Evolutionary conservation across 2,797 vertebrate genomes (phyloP), one percentile per base, ranked within the genome.

Genomic region (Lagodon rhomboides): DNA sequence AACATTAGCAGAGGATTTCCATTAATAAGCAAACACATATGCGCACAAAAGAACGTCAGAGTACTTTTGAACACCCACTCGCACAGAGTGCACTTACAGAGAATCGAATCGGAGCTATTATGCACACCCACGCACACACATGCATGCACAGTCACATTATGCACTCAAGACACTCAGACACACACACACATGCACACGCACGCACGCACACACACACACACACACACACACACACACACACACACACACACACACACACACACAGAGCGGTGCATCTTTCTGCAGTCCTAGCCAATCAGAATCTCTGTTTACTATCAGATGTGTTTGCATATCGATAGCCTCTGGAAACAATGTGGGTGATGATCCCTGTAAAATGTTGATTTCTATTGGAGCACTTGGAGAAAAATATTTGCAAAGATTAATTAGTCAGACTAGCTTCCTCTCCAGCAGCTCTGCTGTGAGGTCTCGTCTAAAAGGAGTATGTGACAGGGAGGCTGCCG

Each of bases 21-120:
- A 93, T 92, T 91, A 91, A 90, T 90, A 91, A 87, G 79, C 79
- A 82, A 89, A 89, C 77, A 86, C 78, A 80, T 78, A 70, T 54
- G 75, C 13, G 17, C 77, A 78, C 78, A 86, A 73, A 89, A 89
- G 87, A 89, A 84, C 46, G 68, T 84, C 90, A 85, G 79, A 84
- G 88, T 75, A 86, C 88, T 93, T 93, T 83, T 86, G 58, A 89
- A 93, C 93, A 85, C 93, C 93, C 88, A 93, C 94, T 91, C 77
- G 12, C 81, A 58, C 20, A 85, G 81, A 93, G 93, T 90, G 92
- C 93, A 91, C 94, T 94, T 86, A 87, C 72, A 82, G 87, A 88
- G 85, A 89, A 87, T 88, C 72, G 63, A 92, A 91, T 79, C 56
- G 11, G 66, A 89, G 91, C 89, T 78, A 93, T 94, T 93, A 94